Base-by-base conservation (phyloP, 2,888 invertebrate species). In the Macrophya annulata region DNA sequence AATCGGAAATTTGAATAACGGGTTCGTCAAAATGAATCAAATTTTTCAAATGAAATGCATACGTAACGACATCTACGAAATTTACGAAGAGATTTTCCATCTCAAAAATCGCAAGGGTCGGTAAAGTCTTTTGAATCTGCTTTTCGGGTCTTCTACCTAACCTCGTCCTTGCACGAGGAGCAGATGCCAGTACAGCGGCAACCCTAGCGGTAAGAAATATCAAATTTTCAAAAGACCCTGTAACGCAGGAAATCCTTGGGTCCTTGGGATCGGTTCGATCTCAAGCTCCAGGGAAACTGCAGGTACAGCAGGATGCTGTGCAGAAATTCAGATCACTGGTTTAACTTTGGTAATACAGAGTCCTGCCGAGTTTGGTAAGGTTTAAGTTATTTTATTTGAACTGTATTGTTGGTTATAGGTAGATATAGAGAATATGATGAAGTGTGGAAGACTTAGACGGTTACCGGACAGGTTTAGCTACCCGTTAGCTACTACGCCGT, bases 381-480 rank as follows among this genome's bases (percentile, higher is more conserved):
- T 12, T 81, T 25, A 10, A 43, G 31, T 31, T 3, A n/a, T 62
- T 40, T 21, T 81, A 81, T 31, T 31, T 17, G 25, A 48, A 45
- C 6, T 21, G n/a, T n/a, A 40, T 37, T n/a, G 15, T 21, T 4
- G 17, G 40, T 25, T 17, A 77, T 40, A 51, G 48, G 9, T 55
- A 5, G 51, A 21, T 55, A 43, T 31, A 62, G n/a, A 25, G 77
- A 55, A 45, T n/a, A 81, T 62, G 59, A 81, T 43, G 62, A 81
- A 62, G 81, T 81, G 62, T 62, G 90, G 88, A 90, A 90, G 90
- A 89, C 89, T 89, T 88, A 88, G 82, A 85, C 85, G 81, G 48
- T 72, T 9, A n/a, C 43, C 71, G 82, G 89, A 88, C 88, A 87
- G 88, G 88, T 88, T 89, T 88, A 88, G 89, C 90, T 89, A 88